Conservation (phyloP, 2,113 vertebrate species). For the Microcebus ravelobensis region DNA sequence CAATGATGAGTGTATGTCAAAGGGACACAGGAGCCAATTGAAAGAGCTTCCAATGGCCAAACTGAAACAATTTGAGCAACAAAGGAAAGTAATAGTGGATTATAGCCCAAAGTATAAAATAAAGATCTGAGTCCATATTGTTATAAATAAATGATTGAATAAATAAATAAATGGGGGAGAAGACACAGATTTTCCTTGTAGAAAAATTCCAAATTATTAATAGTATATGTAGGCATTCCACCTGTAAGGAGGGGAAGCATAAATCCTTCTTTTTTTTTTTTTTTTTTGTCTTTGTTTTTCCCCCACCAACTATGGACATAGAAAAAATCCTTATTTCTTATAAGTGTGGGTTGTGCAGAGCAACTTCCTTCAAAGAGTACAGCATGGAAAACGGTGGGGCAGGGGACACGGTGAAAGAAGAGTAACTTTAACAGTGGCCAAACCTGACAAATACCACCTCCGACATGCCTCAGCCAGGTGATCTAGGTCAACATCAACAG, state of each 20-base stretch:
- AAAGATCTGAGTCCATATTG: neutral
- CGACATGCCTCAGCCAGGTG: neutral
- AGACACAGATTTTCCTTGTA: neutral
- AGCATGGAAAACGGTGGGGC: neutral
- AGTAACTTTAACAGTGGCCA: neutral
- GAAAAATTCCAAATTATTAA: conserved; percentile 11
- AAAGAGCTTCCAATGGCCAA: neutral
- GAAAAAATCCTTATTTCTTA: neutral
- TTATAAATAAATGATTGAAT: neutral
- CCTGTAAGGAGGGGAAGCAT: too few relatives aligned
- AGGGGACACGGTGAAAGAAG: neutral
- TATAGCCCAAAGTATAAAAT: neutral
- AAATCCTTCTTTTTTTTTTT: neutral
- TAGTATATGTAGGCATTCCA: neutral
- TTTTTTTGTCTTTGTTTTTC: too few relatives aligned
- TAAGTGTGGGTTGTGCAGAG: neutral
- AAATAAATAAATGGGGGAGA: neutral
- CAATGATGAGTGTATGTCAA: neutral
- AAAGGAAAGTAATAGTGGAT: neutral
- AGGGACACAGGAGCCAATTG: neutral
- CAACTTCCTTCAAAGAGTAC: neutral
- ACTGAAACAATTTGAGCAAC: neutral
- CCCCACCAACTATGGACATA: too few relatives aligned
- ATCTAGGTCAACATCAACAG: neutral
- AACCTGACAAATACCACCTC: neutral